Percentiles rank a stretch among this genome's conserved stretches.
phyloP scores from a whole-genome alignment of 2,888 invertebrate genomes.

The Pyrochroa serraticornis region DNA sequence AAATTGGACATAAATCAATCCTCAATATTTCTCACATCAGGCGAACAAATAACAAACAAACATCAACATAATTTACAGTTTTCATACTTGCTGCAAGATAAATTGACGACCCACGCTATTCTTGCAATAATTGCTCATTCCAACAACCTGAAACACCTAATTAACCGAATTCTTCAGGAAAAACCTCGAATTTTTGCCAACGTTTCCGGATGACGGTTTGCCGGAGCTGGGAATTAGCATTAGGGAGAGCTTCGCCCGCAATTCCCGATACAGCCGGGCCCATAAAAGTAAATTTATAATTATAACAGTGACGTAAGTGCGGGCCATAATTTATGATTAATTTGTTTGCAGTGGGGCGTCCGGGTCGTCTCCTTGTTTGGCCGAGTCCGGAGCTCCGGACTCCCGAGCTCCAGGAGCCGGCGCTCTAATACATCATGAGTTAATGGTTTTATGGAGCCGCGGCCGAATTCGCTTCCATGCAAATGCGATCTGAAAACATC shows the following conservation, averaged over 20 bases:
- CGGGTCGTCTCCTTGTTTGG: conserved; percentile 29
- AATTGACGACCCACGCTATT: conserved; percentile 49
- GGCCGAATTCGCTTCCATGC: conserved; percentile 40
- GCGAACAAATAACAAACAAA: conserved; percentile 41
- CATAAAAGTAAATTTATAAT: conserved; percentile 51
- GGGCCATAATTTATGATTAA: conserved; percentile 49
- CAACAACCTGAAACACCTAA: conserved; percentile 49
- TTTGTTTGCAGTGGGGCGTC: conserved; percentile 44
- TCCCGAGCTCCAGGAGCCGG: conserved; percentile 36
- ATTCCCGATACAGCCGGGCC: conserved; percentile 47
- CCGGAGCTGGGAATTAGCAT: conserved; percentile 38
- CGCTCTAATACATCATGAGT: conserved; percentile 48
- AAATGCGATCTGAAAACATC: conserved; percentile 46
- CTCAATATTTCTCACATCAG: conserved; percentile 41
- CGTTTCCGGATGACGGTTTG: too few species aligned
- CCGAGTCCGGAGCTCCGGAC: conserved; percentile 23
- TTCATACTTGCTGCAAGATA: conserved; percentile 44
- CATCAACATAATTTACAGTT: conserved; percentile 40
- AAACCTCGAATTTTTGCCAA: too few species aligned
- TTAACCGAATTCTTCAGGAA: conserved; percentile 34
- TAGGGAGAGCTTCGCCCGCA: conserved; percentile 37
- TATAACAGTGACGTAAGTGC: conserved; percentile 49
- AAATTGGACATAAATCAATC: conserved; percentile 42
- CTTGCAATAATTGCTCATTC: conserved; percentile 48
- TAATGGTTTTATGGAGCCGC: conserved; percentile 48